phyloP scores from a whole-genome alignment of 2,797 vertebrate species.

The Urophycis tenuis region DNA sequence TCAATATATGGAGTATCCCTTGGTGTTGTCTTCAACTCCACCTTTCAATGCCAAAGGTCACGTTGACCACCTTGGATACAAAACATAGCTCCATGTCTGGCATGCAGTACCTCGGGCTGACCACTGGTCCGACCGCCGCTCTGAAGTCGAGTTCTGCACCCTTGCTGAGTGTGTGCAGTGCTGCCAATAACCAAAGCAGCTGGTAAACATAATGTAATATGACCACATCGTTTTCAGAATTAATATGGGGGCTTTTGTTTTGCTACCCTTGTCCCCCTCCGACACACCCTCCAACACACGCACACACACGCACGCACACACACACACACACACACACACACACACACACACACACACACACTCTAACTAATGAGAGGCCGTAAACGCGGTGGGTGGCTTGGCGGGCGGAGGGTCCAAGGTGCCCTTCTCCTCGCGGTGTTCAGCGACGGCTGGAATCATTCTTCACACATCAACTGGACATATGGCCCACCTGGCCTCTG shows the following conservation, averaged over 20 bases:
- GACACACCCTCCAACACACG: slow-evolving; percentile 42
- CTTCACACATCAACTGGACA: not conserved
- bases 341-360: slow-evolving; percentile 28
- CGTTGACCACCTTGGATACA: too few relatives aligned
- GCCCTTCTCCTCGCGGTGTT: not conserved
- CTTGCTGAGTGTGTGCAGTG: not conserved
- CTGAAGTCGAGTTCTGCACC: too few relatives aligned
- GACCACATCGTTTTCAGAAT: not conserved
- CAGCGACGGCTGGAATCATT: not conserved
- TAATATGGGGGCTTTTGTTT: not conserved
- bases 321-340: slow-evolving; percentile 65
- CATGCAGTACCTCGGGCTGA: too few relatives aligned
- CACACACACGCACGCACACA: slow-evolving; percentile 21
- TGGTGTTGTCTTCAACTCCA: too few relatives aligned
- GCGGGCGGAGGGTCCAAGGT: not conserved
- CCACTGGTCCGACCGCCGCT: too few relatives aligned
- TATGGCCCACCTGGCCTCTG: not conserved
- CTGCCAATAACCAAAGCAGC: not conserved
- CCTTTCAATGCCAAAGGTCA: too few relatives aligned
- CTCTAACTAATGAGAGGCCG: slow-evolving; percentile 4
- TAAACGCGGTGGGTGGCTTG: not conserved
- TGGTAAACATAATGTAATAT: not conserved
- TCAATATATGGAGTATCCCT: not conserved
- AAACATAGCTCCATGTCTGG: too few relatives aligned
- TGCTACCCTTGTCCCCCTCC: slow-evolving; percentile 38